Percentiles rank a stretch among this genome's conserved stretches.
phyloP scores from a whole-genome alignment of 35 echinoderm and acorn worm species.

The Lytechinus variegatus region DNA sequence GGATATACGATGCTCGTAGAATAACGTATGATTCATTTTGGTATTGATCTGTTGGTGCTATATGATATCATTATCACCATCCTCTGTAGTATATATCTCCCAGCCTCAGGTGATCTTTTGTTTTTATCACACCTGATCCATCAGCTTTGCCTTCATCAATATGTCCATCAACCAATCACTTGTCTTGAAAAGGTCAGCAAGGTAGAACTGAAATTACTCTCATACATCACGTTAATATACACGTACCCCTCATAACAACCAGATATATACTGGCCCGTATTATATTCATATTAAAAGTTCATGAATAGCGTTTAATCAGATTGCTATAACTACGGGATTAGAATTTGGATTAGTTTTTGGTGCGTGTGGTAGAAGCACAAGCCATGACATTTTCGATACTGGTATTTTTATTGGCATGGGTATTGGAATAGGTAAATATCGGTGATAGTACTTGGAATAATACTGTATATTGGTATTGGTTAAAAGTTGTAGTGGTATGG shows the following conservation, averaged over 20 bases:
- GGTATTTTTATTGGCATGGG: neutral
- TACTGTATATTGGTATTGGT: neutral
- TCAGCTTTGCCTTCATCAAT: neutral
- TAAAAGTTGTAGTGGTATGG: too few relatives aligned
- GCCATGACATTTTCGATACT: neutral
- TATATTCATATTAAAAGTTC: neutral
- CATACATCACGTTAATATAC: neutral
- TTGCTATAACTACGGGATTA: neutral
- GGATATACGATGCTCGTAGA: conserved; percentile 9
- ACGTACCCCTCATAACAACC: neutral
- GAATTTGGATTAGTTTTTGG: neutral
- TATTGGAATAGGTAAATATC: neutral
- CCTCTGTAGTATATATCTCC: neutral
- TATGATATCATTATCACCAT: neutral
- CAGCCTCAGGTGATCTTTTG: neutral
- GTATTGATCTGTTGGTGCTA: neutral
- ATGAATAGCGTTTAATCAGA: neutral
- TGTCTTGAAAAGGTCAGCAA: neutral
- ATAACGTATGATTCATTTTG: neutral
- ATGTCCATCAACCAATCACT: neutral
- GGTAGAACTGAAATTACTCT: neutral
- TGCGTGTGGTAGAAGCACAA: too few relatives aligned
- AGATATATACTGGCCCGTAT: neutral
- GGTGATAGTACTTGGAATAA: neutral
- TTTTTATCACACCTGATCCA: conserved; percentile 10